Evolutionary conservation across 2,888 invertebrate genomes (phyloP), one percentile per base, ranked within the genome.

Genomic region (Sclerodermus sp.): DNA sequence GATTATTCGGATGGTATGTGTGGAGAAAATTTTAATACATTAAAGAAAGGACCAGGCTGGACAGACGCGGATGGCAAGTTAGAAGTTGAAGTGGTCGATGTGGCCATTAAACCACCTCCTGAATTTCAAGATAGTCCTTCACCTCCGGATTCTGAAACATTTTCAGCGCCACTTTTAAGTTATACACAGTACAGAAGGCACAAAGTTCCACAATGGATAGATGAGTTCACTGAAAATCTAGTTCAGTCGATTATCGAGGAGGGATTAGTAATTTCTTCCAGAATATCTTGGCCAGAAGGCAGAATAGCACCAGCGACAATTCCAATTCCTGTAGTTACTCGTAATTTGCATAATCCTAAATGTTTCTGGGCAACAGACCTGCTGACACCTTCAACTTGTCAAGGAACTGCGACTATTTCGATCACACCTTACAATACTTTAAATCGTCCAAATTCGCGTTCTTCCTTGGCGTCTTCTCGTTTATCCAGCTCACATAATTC

Each of bases 401-500:
- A 73, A 18, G 68, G 73, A 8, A 66, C 73, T 2, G 69, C 70
- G 1, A 71, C 74, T 1, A 68, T 77, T 5, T 68, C 71, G 15
- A 77, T 78, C 43, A 78, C 77, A 1, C 77, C 77, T 0, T 78
- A 77, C 49, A 77, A 68, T 49, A 77, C 77, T 0, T 51, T 78
- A 4, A 76, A 78, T 60, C 81, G 90, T 57, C 89, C 90, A 10
- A 88, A 88, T 60, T 91, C 91, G 0, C 82, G 90, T 38, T 89
- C 85, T 68, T 91, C 91, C 2, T 79, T 91, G 8, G 86, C 89
- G 6, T 90, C 90, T 4, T 83, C 84, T n/a, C 84, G 91, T 2
- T 81, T 91, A 14, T 91, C 91, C 40, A 91, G 90, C 72, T 91
- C 91, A 50, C 91, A 93, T 77, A 92, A 91, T 73, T 92, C 91